Base-by-base conservation (phyloP, 2,113 vertebrate species). In the Naja naja region DNA sequence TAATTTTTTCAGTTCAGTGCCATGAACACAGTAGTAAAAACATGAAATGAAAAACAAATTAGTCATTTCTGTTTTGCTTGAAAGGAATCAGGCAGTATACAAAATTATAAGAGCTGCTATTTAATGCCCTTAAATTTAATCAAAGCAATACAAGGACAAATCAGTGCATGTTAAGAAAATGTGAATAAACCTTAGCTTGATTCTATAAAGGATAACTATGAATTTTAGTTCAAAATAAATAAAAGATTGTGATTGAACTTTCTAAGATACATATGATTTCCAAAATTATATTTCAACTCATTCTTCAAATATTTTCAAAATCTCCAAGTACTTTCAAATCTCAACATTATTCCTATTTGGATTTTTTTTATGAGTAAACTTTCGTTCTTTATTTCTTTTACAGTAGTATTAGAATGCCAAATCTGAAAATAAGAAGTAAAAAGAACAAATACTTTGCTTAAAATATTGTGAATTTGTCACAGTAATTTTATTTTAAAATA, bases 301-400 rank as follows among this genome's bases (percentile, higher is more conserved):
- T 81, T 74, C n/a, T 74, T 81, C 74, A 81, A 43, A 39, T 81
- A 39, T 81, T 39, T 81, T 39, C n/a, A 81, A 43, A 81, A 81
- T 89, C 49, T 89, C 60, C 34, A 56, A 2, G 95, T 74, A 95
- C 88, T 60, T 87, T 92, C 92, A 45, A 89, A 93, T 93, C 45
- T 88, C 92, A 87, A 58, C 91, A 94, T 89, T 14, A 69, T 89
- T 89, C 25, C 45, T 86, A 56, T 91, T 92, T 85, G 5, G 81
- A 52, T 1, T 60, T 60, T 93, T 87, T 39, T 55, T 85, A 43
- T 58, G 88, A 39, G 16, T n/a, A 81, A 81, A 43, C 27, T 52
- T 87, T 52, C 30, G 5, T 52, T 30, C 45, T 52, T 52, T 8
- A 34, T 8, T 93, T 95, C 91, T 94, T 89, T 30, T 43, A 94